Evolutionary conservation across 2,888 invertebrate species (phyloP).

Genomic region (Drosophila hamatofila): DNA sequence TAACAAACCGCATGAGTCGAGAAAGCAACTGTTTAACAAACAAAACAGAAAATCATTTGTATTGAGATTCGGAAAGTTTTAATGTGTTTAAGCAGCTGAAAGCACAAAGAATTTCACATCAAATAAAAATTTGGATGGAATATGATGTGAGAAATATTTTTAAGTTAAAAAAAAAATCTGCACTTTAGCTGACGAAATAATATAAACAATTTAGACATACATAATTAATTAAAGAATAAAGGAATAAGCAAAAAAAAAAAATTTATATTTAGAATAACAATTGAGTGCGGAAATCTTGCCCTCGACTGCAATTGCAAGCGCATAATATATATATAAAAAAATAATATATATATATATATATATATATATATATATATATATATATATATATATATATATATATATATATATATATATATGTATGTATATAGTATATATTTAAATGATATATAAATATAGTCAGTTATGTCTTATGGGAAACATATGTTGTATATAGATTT

Average conservation of each 20-base stretch:
- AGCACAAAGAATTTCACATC: neutral
- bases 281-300: constrained; percentile 41
- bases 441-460: neutral
- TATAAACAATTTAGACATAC: neutral
- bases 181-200: neutral
- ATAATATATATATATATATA: constrained; percentile 5
- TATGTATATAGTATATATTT: constrained; percentile 1
- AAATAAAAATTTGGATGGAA: neutral
- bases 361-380: constrained; percentile 7
- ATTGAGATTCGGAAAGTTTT: neutral
- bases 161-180: neutral
- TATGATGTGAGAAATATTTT: neutral
- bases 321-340: neutral
- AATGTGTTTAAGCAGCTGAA: neutral
- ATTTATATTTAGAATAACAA: constrained; percentile 7
- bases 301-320: constrained; percentile 18
- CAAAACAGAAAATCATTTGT: neutral
- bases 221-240: neutral
- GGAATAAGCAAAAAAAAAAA: neutral
- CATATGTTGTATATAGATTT: constrained; percentile 14
- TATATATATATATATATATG: constrained; percentile 3
- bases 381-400: neutral
- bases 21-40: neutral
- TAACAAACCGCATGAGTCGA: neutral
- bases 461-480: neutral